Evolutionary conservation across 2,888 invertebrate species (phyloP), one percentile per base, ranked within the genome.

Genomic region (Parelbella ahira): DNA sequence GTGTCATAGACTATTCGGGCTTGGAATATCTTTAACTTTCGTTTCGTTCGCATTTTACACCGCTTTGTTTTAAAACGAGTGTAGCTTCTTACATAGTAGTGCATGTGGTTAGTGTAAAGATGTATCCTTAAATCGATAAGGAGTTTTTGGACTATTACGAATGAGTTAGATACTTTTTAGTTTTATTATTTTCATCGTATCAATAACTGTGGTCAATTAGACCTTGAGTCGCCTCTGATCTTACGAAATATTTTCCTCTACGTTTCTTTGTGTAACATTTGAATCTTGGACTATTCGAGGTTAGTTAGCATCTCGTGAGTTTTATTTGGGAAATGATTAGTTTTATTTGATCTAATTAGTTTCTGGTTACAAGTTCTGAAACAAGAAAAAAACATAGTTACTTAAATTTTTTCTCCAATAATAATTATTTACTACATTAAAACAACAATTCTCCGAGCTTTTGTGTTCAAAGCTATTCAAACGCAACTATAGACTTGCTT

Each of bases 401-500:
- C 1, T 4, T 7, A 38, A 13, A 41, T 15, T 15, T 15, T 15
- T 15, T 4, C 15, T 15, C 15, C 2, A 15, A 15, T 7, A 7
- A 13, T 8, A 7, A 27, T 10, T 37, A 7, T 37, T n/a, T n/a
- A n/a, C n/a, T n/a, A n/a, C n/a, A n/a, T 20, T 44, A 20, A 23
- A 30, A 33, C 18, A 13, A 34, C 8, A 56, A 51, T 47, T 53
- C 48, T 49, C 44, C 38, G 52, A 78, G 72, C 70, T 78, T 69
- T 60, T 64, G 57, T 59, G 61, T 61, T 49, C 54, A 60, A 67
- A 69, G 62, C 61, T 59, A 71, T 75, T 74, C 68, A 68, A 65
- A 67, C 64, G 66, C 68, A 71, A 64, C 66, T 53, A 68, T 66
- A 73, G 63, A 70, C 63, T 64, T 60, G 64, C 63, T 59, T 70